These are phyloP conservation scores for Mesopsocus fuscifrons DNA, from an alignment of 2,888 invertebrate genomes.

Conservation along the genomic window DNA sequence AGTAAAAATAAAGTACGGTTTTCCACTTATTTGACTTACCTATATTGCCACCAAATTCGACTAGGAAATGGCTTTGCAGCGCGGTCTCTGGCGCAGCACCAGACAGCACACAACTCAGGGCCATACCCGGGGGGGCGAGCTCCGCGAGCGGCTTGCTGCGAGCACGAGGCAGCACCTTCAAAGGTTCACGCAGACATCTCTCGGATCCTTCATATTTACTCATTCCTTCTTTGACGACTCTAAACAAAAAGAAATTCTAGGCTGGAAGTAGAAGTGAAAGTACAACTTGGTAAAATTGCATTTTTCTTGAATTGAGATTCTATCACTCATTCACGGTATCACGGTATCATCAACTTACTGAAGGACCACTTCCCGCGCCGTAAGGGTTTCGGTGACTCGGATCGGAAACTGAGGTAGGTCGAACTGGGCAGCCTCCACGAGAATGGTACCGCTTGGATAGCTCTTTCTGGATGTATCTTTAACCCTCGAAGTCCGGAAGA, in stretches of 20 bases:
- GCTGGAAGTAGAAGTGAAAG: too few relatives aligned
- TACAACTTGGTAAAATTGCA: too few relatives aligned
- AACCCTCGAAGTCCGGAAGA: neutral
- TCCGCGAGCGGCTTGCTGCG: constrained; percentile 12
- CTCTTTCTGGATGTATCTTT: neutral
- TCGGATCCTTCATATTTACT: too few relatives aligned
- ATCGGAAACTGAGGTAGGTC: constrained; percentile 23
- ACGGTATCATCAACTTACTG: constrained; percentile 22
- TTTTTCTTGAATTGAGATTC: too few relatives aligned
- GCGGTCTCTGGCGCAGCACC: constrained; percentile 24
- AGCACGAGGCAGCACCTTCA: neutral
- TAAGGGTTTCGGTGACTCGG: constrained; percentile 24
- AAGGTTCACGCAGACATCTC: too few relatives aligned
- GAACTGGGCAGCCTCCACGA: constrained; percentile 24
- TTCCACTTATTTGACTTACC: too few relatives aligned
- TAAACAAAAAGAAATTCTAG: too few relatives aligned
- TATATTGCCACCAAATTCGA: constrained; percentile 33
- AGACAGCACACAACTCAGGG: constrained; percentile 23
- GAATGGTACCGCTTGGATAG: neutral
- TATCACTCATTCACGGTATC: too few relatives aligned
- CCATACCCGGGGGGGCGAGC: constrained; percentile 20
- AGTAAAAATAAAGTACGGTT: too few relatives aligned
- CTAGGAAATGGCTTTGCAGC: constrained; percentile 25
- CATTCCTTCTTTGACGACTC: too few relatives aligned
- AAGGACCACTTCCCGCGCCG: constrained; percentile 29